Base-by-base conservation (phyloP, 2,888 invertebrate species). In the Caenorhabditis sp. region DNA sequence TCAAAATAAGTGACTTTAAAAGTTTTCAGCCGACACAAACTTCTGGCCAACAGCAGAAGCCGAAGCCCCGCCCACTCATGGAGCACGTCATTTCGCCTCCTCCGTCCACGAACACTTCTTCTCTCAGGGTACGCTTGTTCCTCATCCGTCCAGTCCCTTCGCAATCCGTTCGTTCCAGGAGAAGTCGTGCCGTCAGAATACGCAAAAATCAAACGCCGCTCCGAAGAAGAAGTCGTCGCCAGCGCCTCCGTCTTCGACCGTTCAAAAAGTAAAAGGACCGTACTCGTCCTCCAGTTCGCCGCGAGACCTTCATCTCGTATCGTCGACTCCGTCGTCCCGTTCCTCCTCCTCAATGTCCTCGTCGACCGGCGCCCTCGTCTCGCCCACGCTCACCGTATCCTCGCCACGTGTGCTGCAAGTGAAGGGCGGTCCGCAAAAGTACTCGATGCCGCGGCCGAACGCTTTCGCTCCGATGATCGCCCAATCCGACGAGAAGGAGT, bases 51-150 rank as follows among this genome's bases (percentile, higher is more conserved):
- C 73, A n/a, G n/a, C n/a, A 62, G 58, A 58, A 58, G 65, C 59
- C 48, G 52, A 77, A 77, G 59, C 80, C 80, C 11, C 78, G 76
- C 41, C 78, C 80, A 50, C 78, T 78, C 13, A 81, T 78, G 80
- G 76, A 76, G 30, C 65, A 71, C n/a, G 43, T 78, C 43, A 50
- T 78, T 24, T 43, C 73, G 20, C 24, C 74, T 9, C 35, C 74
- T 4, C 74, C 71, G 50, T 43, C 75, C 26, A 39, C 66, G 20
- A 39, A 9, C 13, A 13, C 35, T 35, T 35, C 66, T 63, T 78
- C 70, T 74, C 65, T 74, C 59, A 78, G 71, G 68, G 78, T 76
- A 17, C 8, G 26, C 4, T n/a, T n/a, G n/a, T n/a, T n/a, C n/a
- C 11, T 22, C 9, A 0, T 30, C n/a, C 20, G 2, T 15, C 2